Evolutionary conservation across 2,888 invertebrate genomes (phyloP).

Genomic region (Drosophila neonasuta): DNA sequence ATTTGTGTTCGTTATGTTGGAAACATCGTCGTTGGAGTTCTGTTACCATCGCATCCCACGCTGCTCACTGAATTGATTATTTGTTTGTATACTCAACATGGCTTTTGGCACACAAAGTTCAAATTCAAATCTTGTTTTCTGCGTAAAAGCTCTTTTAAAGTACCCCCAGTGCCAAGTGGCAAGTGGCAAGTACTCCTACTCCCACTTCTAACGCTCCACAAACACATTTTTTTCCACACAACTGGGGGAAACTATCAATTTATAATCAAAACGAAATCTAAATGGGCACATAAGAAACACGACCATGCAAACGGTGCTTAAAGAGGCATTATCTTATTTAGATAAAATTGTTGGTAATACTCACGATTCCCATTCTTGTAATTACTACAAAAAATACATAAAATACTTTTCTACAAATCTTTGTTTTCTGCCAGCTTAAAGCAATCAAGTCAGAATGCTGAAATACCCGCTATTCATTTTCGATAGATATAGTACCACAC

Average conservation of each 20-base stretch:
- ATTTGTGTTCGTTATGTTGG: slow-evolving; percentile 68
- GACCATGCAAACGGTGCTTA: not conserved
- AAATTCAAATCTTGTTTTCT: slow-evolving; percentile 57
- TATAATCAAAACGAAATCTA: slow-evolving; percentile 9
- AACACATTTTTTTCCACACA: slow-evolving; percentile 11
- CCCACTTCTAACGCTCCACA: not conserved
- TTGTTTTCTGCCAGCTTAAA: too few relatives aligned
- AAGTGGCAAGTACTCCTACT: slow-evolving; percentile 9
- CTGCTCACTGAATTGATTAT: slow-evolving; percentile 58
- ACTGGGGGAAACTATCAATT: slow-evolving; percentile 18
- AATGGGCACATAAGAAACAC: slow-evolving; percentile 1
- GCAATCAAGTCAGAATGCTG: too few relatives aligned
- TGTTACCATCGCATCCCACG: slow-evolving; percentile 18
- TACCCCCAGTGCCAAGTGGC: slow-evolving; percentile 17
- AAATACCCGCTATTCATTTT: too few relatives aligned
- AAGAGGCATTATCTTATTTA: not conserved
- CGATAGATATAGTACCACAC: too few relatives aligned
- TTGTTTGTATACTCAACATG: slow-evolving; percentile 42
- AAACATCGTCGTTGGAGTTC: slow-evolving; percentile 61
- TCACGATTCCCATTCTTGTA: too few relatives aligned
- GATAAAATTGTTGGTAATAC: not conserved
- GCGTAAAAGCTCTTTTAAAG: slow-evolving; percentile 53
- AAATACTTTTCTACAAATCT: too few relatives aligned
- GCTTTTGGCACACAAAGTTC: slow-evolving; percentile 55
- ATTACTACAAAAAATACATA: too few relatives aligned